These are phyloP conservation scores for Nothocercus nigrocapillus DNA, from an alignment of 2,113 vertebrate genomes.

Conservation along the genomic window DNA sequence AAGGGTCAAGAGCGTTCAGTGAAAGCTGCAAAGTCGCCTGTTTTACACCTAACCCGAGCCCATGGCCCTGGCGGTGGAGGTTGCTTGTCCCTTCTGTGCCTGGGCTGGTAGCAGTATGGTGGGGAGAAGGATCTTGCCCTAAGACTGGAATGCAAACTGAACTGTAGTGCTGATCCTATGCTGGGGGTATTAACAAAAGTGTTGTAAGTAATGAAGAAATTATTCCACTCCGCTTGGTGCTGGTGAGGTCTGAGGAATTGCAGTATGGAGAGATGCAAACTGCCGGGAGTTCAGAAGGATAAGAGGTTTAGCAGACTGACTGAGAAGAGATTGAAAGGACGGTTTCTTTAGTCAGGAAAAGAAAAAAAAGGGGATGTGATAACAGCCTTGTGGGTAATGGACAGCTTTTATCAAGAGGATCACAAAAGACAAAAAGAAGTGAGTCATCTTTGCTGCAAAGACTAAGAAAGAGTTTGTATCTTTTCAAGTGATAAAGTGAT, in stretches of 20 bases:
- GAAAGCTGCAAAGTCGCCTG: neutral
- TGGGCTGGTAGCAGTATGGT: neutral
- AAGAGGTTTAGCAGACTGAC: neutral
- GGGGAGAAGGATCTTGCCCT: neutral
- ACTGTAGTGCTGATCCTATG: neutral
- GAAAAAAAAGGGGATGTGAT: neutral
- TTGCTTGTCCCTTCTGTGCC: fast-evolving
- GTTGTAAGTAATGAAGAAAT: neutral
- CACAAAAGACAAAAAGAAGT: neutral
- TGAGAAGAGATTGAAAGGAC: neutral
- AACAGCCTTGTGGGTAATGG: neutral
- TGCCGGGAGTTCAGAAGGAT: neutral
- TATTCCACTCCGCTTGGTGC: neutral
- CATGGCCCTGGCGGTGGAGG: neutral
- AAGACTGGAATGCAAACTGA: neutral
- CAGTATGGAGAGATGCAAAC: neutral
- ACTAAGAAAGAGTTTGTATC: neutral
- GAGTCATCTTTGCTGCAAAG: neutral
- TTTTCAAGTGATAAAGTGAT: neutral
- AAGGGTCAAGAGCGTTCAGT: neutral
- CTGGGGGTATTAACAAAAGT: neutral
- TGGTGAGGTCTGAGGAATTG: neutral
- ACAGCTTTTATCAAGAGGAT: neutral
- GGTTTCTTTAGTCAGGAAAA: neutral
- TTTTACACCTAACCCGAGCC: neutral